Evolutionary conservation across 2,113 vertebrate species (phyloP).

Genomic region (Acrocephalus arundinaceus): DNA sequence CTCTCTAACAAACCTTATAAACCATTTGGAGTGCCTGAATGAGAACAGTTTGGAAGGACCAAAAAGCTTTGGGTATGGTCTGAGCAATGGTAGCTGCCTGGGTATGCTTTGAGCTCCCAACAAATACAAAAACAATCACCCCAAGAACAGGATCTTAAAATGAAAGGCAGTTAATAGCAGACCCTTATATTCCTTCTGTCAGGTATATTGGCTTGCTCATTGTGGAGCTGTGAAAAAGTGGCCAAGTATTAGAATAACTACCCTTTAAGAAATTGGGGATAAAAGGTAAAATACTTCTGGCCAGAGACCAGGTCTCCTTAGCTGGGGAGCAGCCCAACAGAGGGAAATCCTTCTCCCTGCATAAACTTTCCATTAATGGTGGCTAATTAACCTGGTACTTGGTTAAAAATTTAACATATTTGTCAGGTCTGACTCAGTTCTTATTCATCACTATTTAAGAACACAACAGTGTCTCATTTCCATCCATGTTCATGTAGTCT

Average conservation of each 20-base stretch:
- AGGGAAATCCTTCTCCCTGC: conserved; percentile 1
- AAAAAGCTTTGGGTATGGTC: background rate
- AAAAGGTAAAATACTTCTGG: background rate
- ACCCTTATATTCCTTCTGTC: background rate
- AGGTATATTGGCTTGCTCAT: background rate
- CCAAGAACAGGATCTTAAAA: background rate
- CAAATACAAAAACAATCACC: background rate
- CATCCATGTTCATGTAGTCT: background rate
- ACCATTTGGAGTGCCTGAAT: background rate
- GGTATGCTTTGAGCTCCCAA: background rate
- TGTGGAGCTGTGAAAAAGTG: background rate
- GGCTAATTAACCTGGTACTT: background rate
- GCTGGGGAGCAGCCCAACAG: background rate
- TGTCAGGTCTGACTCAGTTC: conserved; percentile 38
- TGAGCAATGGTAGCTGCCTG: background rate
- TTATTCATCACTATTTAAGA: background rate
- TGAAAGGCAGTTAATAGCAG: background rate
- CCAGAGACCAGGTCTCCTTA: background rate
- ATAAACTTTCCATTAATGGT: background rate
- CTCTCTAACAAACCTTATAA: background rate
- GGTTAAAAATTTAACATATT: background rate
- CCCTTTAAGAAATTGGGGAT: background rate
- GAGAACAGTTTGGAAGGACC: background rate
- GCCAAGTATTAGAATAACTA: background rate
- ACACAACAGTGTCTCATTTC: background rate